These are phyloP conservation scores for Oryzias curvinotus DNA, from an alignment of 2,113 vertebrate species.

Conservation along the genomic window DNA sequence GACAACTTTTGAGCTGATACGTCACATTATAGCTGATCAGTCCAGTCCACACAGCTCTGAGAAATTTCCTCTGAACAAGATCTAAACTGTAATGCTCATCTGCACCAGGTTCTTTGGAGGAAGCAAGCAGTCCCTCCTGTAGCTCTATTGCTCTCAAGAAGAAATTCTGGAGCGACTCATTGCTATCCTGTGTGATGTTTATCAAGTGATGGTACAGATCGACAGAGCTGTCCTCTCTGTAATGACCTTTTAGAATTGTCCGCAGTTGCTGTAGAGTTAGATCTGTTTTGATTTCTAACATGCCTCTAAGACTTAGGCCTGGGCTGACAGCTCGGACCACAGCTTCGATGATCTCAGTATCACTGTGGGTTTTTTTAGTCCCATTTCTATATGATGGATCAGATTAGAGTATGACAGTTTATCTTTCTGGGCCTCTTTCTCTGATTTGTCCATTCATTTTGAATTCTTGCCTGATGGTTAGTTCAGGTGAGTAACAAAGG, in stretches of 20 bases:
- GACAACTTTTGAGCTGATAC: conserved; percentile 21
- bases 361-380: conserved; percentile 4
- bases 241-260: too few relatives aligned
- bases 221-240: conserved; percentile 46
- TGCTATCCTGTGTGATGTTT: conserved; percentile 17
- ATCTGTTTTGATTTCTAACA: conserved; percentile 37
- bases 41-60: conserved; percentile 14
- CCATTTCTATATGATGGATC: conserved; percentile 3
- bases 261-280: conserved; percentile 5
- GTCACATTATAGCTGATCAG: conserved; percentile 30
- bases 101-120: conserved; percentile 10
- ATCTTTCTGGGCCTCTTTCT: background rate
- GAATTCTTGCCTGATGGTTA: background rate
- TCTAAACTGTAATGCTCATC: conserved; percentile 32
- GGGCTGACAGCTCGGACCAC: conserved; percentile 14
- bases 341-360: conserved; percentile 10
- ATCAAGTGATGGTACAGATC: conserved; percentile 24
- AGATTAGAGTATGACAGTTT: background rate
- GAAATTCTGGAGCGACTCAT: conserved; percentile 33
- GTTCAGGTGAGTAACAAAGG: background rate
- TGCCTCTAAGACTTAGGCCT: conserved; percentile 8
- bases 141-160: conserved; percentile 18
- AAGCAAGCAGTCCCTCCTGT: conserved; percentile 20
- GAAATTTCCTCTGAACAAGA: conserved; percentile 36
- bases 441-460: background rate